A percentile compares a stretch with the other conserved stretches of the same genome.
Evolutionary conservation across 2,888 invertebrate species (phyloP).

Genomic region (Lordiphosa andalusiaca): DNA sequence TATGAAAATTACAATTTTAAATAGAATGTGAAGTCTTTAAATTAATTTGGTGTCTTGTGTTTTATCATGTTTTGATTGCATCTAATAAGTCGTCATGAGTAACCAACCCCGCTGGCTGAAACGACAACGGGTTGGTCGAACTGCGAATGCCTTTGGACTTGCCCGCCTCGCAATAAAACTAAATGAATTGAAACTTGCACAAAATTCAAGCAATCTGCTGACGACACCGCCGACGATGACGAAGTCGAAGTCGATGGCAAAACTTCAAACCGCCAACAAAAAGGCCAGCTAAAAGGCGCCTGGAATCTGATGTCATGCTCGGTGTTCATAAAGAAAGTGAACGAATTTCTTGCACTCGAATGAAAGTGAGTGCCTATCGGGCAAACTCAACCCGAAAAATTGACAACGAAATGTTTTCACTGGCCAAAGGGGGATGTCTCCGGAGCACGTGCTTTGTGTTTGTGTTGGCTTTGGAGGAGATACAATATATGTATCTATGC

Average conservation of each 20-base stretch:
- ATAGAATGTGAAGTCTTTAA: too few relatives aligned
- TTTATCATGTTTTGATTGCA: constrained; percentile 1
- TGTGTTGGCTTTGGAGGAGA: constrained; percentile 36
- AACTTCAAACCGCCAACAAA: constrained; percentile 40
- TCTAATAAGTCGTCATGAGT: background rate
- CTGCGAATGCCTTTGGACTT: constrained; percentile 60
- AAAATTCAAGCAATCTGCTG: constrained; percentile 49
- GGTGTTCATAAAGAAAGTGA: constrained; percentile 47
- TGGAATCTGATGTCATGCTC: constrained; percentile 63
- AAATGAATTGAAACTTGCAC: constrained; percentile 73
- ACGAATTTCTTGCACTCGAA: constrained; percentile 29
- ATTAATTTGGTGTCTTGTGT: background rate
- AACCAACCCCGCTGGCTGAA: constrained; percentile 4
- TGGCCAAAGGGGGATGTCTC: constrained; percentile 16
- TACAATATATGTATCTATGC: constrained; percentile 16
- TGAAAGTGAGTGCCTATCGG: constrained; percentile 8
- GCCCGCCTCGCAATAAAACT: constrained; percentile 56
- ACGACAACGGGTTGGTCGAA: constrained; percentile 63
- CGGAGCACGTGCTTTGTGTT: constrained; percentile 53
- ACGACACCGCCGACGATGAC: constrained; percentile 35
- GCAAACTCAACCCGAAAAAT: constrained; percentile 36
- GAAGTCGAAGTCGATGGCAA: constrained; percentile 22
- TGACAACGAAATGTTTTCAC: constrained; percentile 40
- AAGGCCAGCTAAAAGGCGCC: constrained; percentile 23
- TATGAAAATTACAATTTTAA: too few relatives aligned